Percentiles rank a stretch among this genome's conserved stretches.
Evolutionary conservation across 92 coral and sea anemone genomes (phyloP).

Genomic region (Palythoa heliodiscus): DNA sequence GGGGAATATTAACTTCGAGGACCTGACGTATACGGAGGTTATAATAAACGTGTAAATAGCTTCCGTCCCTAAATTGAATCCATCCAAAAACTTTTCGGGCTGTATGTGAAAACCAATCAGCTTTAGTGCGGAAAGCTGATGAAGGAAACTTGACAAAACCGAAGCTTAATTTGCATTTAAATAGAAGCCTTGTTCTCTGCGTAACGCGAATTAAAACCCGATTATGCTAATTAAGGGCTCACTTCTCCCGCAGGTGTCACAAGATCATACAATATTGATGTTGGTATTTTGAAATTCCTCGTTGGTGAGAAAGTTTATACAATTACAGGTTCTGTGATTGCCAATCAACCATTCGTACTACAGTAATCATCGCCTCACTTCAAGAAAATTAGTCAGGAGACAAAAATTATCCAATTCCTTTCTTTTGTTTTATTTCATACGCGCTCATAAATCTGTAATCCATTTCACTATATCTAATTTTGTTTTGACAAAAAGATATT

Average conservation of each 20-base stretch:
- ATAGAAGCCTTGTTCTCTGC: neutral
- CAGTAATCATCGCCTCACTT: neutral
- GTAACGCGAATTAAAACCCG: constrained; percentile 40
- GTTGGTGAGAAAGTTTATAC: neutral
- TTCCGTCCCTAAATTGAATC: constrained; percentile 33
- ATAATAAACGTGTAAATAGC: constrained; percentile 11
- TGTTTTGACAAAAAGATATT: constrained; percentile 13
- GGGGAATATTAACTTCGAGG: neutral
- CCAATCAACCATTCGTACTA: neutral
- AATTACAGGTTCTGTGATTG: constrained; percentile 6
- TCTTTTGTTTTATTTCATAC: neutral
- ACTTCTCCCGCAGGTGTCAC: constrained; percentile 21
- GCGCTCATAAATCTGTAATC: neutral
- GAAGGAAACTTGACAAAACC: neutral
- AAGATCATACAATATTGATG: constrained; percentile 23
- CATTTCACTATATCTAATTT: constrained; percentile 8
- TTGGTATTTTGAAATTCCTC: constrained; percentile 36
- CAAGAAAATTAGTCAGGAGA: neutral
- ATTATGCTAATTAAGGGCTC: constrained; percentile 26
- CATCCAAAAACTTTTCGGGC: constrained; percentile 24
- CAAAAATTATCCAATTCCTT: neutral
- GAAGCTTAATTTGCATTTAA: constrained; percentile 34
- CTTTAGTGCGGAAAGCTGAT: neutral
- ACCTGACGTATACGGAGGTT: neutral
- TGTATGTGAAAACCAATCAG: constrained; percentile 29